phyloP scores from a whole-genome alignment of 2,797 vertebrate species.

The Cryptoblepharus egeriae region DNA sequence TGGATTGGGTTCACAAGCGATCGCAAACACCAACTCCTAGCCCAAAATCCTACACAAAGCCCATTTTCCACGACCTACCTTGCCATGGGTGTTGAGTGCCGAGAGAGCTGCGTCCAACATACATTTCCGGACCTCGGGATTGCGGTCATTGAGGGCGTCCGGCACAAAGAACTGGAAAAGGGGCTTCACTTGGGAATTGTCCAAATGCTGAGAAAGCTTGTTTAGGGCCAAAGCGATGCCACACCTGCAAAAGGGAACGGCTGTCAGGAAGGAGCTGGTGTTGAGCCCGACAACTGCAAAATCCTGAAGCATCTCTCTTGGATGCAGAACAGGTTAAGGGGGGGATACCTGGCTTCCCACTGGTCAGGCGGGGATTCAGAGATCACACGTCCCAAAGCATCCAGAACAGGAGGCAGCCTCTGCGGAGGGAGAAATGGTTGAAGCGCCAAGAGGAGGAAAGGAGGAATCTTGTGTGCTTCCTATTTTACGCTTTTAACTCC shows the following conservation, averaged over 20 bases:
- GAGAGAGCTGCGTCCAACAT: slow-evolving; percentile 96
- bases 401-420: slow-evolving; percentile 95
- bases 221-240: slow-evolving; percentile 95
- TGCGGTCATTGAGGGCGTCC: slow-evolving; percentile 94
- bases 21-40: too few species aligned
- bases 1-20: too few species aligned
- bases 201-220: slow-evolving; percentile 91
- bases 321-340: not conserved
- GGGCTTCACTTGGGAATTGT: slow-evolving; percentile 92
- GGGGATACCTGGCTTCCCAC: slow-evolving; percentile 94
- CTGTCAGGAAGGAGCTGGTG: not conserved
- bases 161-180: slow-evolving; percentile 98
- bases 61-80: slow-evolving; percentile 77
- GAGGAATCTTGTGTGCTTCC: too few species aligned
- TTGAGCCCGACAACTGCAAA: not conserved
- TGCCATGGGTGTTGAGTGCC: slow-evolving; percentile 94
- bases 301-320: not conserved
- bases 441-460: not conserved
- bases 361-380: slow-evolving; percentile 97
- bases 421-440: slow-evolving; percentile 62
- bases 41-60: not conserved
- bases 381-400: slow-evolving; percentile 94
- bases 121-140: slow-evolving; percentile 92
- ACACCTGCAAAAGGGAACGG: slow-evolving; percentile 80
- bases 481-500: too few species aligned